A percentile compares a stretch with the other conserved stretches of the same genome.
phyloP scores from a whole-genome alignment of 2,797 vertebrate genomes.

The Pipistrellus nathusii region DNA sequence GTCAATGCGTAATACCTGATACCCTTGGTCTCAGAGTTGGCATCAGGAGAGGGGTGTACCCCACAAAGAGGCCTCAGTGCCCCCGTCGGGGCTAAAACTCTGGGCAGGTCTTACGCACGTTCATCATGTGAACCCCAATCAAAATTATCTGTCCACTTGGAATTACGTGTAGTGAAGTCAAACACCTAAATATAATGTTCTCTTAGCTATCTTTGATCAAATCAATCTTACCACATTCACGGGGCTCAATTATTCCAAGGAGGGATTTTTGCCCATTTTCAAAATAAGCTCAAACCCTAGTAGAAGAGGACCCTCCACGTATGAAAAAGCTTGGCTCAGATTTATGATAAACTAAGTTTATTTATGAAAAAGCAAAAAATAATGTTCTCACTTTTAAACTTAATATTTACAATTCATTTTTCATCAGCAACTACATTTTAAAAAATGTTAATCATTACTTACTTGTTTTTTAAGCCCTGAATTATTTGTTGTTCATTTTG shows the following conservation, averaged over 20 bases:
- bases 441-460: background rate
- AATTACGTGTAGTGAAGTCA: background rate
- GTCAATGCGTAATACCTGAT: accelerated
- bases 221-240: background rate
- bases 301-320: background rate
- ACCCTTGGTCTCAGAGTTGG: too few species aligned
- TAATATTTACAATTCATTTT: background rate
- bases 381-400: conserved; percentile 20
- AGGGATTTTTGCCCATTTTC: background rate
- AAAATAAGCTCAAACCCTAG: background rate
- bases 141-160: background rate
- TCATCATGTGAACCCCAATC: accelerated
- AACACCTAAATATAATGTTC: background rate
- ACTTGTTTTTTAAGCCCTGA: background rate
- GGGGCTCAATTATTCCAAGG: background rate
- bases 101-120: background rate
- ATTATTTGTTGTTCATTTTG: conserved; percentile 3
- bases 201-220: background rate
- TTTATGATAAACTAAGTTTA: background rate
- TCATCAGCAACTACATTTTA: background rate
- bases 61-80: accelerated
- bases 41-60: background rate
- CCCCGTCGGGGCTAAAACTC: background rate
- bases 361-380: background rate
- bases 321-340: background rate